Percentiles rank a stretch among this genome's conserved stretches.
These are phyloP conservation scores for Schizotus pectinicornis DNA, from an alignment of 2,888 invertebrate genomes.

Conservation along the genomic window DNA sequence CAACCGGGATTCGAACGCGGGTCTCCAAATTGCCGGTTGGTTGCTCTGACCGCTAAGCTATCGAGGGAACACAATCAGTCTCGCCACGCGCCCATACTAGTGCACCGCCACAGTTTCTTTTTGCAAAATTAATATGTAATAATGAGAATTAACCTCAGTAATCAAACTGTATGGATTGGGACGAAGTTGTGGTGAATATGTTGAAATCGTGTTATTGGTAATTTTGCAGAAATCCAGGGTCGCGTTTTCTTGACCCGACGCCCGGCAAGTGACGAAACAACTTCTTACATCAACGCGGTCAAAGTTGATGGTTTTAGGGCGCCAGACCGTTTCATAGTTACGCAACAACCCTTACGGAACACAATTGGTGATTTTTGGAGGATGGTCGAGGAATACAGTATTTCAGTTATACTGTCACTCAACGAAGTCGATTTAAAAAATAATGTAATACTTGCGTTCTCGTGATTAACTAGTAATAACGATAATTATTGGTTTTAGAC, in stretches of 20 bases:
- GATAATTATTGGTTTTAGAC: conserved; percentile 38
- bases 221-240: conserved; percentile 48
- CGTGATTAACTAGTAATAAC: neutral
- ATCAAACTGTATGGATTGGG: too few species aligned
- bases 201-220: conserved; percentile 1
- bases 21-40: too few species aligned
- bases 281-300: conserved; percentile 60
- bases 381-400: conserved; percentile 54
- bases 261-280: conserved; percentile 51
- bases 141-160: too few species aligned
- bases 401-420: conserved; percentile 55
- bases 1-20: too few species aligned
- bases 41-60: too few species aligned
- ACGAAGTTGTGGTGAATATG: too few species aligned
- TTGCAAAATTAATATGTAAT: too few species aligned
- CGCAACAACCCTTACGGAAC: conserved; percentile 58
- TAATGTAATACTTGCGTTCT: conserved; percentile 41
- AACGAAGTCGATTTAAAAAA: conserved; percentile 54
- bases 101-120: too few species aligned
- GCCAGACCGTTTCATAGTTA: conserved; percentile 55
- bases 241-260: conserved; percentile 53
- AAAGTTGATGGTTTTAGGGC: conserved; percentile 54
- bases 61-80: too few species aligned
- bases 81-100: too few species aligned
- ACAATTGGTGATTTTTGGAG: conserved; percentile 61